phyloP scores from a whole-genome alignment of 2,113 vertebrate genomes.

The Grallaria varia region DNA sequence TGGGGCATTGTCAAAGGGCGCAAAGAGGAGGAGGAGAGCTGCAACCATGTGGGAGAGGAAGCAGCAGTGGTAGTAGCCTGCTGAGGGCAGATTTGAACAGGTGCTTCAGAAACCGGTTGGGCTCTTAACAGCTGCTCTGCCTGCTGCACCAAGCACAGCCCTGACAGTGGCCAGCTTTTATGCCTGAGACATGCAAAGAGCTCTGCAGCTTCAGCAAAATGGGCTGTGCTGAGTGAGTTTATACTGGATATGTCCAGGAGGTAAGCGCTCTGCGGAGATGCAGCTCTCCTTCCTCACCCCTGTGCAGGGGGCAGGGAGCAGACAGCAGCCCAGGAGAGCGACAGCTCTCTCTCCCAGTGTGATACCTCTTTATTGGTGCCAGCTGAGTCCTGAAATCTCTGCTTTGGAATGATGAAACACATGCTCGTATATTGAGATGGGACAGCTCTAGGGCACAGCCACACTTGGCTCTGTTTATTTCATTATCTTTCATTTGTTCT shows the following conservation, averaged over 20 bases:
- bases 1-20: neutral
- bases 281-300: neutral
- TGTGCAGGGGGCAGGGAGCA: neutral
- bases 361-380: slow-evolving; percentile 24
- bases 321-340: neutral
- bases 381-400: slow-evolving; percentile 39
- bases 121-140: neutral
- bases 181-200: neutral
- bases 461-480: slow-evolving; percentile 41
- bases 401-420: slow-evolving; percentile 29
- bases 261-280: neutral
- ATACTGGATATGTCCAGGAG: neutral
- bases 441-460: slow-evolving; percentile 33
- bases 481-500: slow-evolving; percentile 34
- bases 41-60: neutral
- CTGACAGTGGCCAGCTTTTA: neutral
- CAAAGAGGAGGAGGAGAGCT: neutral
- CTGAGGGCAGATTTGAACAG: neutral
- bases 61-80: neutral
- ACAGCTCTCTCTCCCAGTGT: neutral
- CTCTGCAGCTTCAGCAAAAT: neutral
- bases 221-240: accelerated
- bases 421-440: neutral
- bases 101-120: neutral
- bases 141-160: neutral